Conservation (phyloP, 2,113 vertebrate species). For the Speoplatyrhinus poulsoni region DNA sequence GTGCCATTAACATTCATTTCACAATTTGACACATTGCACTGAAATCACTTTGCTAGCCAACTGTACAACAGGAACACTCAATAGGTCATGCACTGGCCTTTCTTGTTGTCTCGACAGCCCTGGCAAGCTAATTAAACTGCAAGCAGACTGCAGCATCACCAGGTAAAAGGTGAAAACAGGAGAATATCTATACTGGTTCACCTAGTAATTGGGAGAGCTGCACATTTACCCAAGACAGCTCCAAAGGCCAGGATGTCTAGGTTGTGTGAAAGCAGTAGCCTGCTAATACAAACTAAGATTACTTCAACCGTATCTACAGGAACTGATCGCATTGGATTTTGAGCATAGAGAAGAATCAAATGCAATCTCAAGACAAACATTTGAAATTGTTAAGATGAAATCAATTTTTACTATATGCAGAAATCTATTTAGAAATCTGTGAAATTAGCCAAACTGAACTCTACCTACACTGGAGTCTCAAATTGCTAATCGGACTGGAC, state of each 20-base stretch:
- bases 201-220: slow-evolving; percentile 25
- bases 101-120: slow-evolving; percentile 44
- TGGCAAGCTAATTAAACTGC: slow-evolving; percentile 50
- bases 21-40: slow-evolving; percentile 5
- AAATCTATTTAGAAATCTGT: too few species aligned
- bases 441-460: too few species aligned
- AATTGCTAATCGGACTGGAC: too few species aligned
- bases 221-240: slow-evolving; percentile 19
- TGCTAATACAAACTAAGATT: neutral
- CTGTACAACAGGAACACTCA: slow-evolving; percentile 35
- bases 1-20: slow-evolving; percentile 15
- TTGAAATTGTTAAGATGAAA: too few species aligned
- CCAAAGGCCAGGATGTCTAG: slow-evolving; percentile 40
- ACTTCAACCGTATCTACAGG: neutral
- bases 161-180: slow-evolving; percentile 32
- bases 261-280: slow-evolving; percentile 11
- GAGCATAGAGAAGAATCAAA: too few species aligned
- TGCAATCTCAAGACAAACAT: too few species aligned
- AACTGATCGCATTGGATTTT: neutral
- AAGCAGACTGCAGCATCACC: slow-evolving; percentile 8
- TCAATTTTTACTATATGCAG: too few species aligned
- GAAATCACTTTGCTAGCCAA: slow-evolving; percentile 24
- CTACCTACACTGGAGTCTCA: too few species aligned
- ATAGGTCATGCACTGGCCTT: slow-evolving; percentile 51
- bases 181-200: neutral